Conservation (phyloP, 2,888 invertebrate species). For the Chymomyza amoena region DNA sequence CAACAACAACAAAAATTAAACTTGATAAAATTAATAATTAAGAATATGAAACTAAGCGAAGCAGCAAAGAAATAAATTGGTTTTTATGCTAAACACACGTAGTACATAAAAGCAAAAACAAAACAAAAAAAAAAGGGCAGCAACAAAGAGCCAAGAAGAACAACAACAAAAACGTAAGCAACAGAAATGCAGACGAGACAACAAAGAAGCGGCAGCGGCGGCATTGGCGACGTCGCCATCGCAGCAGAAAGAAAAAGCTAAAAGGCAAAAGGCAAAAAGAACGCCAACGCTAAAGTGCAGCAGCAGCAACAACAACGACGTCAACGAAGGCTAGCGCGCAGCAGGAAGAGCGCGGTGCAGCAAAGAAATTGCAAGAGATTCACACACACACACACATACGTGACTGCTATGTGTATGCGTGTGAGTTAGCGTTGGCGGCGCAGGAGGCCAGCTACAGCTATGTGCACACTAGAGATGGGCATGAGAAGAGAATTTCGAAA, state of each 20-base stretch:
- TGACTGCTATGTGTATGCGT: conserved; percentile 16
- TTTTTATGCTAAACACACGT: too few species aligned
- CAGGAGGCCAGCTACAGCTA: conserved; percentile 26
- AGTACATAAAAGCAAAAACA: background rate
- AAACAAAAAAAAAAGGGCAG: background rate
- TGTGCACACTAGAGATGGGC: conserved; percentile 6
- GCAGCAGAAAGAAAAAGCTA: conserved; percentile 8
- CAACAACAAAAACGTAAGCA: conserved; percentile 25
- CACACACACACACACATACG: conserved; percentile 2
- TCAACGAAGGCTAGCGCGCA: background rate
- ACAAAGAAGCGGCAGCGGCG: conserved; percentile 49
- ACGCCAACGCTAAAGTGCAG: conserved; percentile 71
- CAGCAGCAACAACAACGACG: conserved; percentile 4
- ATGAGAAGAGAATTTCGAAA: too few species aligned
- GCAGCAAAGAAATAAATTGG: background rate
- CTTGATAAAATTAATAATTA: conserved; percentile 56
- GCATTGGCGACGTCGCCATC: background rate
- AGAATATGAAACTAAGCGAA: conserved; percentile 28
- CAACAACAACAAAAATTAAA: conserved; percentile 41
- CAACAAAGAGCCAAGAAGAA: conserved; percentile 33
- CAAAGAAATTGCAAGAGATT: conserved; percentile 57
- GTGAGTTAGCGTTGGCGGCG: conserved; percentile 55
- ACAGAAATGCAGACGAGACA: conserved; percentile 54
- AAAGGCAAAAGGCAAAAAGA: conserved; percentile 52
- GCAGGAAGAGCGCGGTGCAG: background rate